Evolutionary conservation across 1,140 invertebrate species (phyloP).

Genomic region (Bradynema listronoti): DNA sequence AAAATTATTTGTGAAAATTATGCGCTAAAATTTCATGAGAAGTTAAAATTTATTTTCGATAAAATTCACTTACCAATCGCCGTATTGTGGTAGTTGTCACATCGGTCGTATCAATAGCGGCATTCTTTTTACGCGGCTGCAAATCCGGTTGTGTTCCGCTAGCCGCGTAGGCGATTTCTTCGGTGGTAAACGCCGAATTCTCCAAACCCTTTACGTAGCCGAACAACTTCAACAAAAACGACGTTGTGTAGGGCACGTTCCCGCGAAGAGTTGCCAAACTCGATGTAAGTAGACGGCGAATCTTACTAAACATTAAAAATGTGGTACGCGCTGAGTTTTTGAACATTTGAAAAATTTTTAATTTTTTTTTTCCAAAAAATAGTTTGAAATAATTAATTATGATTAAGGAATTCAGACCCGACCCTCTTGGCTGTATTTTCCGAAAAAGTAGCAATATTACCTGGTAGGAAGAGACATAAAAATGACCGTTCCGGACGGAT

Average conservation of each 20-base stretch:
- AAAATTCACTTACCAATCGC: background rate
- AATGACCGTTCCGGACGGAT: conserved; percentile 54
- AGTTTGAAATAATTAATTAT: too few species aligned
- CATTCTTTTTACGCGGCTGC: conserved; percentile 32
- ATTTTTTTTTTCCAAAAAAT: too few species aligned
- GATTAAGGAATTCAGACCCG: too few species aligned
- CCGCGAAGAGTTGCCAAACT: conserved; percentile 53
- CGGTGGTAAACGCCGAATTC: conserved; percentile 2
- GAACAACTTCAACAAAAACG: conserved; percentile 50
- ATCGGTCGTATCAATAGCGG: conserved; percentile 19
- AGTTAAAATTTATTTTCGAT: background rate
- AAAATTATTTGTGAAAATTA: too few species aligned
- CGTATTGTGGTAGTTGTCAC: conserved; percentile 26
- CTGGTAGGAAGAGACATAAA: conserved; percentile 57
- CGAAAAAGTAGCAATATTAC: background rate
- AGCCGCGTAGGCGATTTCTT: conserved; percentile 12
- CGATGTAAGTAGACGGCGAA: conserved; percentile 53
- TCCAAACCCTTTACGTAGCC: conserved; percentile 45
- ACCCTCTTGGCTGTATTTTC: too few species aligned
- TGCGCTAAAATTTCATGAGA: too few species aligned
- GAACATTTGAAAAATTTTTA: too few species aligned
- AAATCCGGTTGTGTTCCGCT: conserved; percentile 3
- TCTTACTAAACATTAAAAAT: conserved; percentile 53
- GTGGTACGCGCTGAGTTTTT: too few species aligned
- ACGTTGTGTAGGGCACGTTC: conserved; percentile 53